These are phyloP conservation scores for Antitype chi DNA, from an alignment of 2,888 invertebrate species.

Conservation along the genomic window DNA sequence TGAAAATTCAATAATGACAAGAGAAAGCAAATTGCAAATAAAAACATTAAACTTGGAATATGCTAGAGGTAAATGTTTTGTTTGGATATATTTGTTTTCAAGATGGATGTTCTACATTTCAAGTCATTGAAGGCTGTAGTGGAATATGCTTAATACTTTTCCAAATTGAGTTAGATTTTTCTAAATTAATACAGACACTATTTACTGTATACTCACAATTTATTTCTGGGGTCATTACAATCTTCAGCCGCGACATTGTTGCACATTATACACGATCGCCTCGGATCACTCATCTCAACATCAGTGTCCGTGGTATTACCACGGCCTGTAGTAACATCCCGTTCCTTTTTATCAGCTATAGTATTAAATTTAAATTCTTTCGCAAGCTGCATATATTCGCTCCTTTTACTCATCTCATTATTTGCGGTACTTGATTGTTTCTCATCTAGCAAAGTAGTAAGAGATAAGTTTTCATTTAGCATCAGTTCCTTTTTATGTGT, in stretches of 20 bases:
- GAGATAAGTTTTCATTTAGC: conserved; percentile 67
- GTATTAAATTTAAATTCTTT: conserved; percentile 66
- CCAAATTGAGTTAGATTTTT: not conserved
- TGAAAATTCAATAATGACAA: conserved; percentile 68
- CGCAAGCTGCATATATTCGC: conserved; percentile 62
- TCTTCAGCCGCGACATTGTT: conserved; percentile 76
- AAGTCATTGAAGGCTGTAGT: not conserved
- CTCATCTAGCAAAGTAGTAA: conserved; percentile 66
- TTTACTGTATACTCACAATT: conserved; percentile 75
- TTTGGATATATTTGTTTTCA: not conserved
- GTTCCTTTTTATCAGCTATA: conserved; percentile 63
- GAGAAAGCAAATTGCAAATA: conserved; percentile 59
- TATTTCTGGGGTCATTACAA: conserved; percentile 78
- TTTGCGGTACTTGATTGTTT: conserved; percentile 52
- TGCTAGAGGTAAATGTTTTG: not conserved
- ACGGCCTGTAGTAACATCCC: conserved; percentile 18
- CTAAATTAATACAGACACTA: not conserved
- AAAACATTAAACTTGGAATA: conserved; percentile 15
- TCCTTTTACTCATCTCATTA: conserved; percentile 55
- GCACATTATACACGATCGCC: conserved; percentile 79
- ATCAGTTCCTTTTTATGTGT: conserved; percentile 53
- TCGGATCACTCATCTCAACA: conserved; percentile 50
- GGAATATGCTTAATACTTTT: not conserved
- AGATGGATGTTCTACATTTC: not conserved
- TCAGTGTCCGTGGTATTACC: conserved; percentile 43